Conservation (phyloP, 2,797 vertebrate species). For the Catharus ustulatus region DNA sequence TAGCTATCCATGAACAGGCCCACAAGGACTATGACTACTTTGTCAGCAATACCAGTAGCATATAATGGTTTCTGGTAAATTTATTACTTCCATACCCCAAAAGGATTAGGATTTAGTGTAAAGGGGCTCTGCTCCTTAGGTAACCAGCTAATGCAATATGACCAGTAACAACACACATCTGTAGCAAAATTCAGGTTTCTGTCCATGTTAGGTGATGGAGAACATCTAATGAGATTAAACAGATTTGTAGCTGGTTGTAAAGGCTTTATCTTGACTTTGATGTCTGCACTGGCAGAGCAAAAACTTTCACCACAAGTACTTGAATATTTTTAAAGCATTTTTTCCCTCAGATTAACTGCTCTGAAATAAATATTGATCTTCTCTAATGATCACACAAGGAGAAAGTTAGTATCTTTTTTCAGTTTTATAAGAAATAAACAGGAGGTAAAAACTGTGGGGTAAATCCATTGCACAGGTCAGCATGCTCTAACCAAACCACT, state of each 20-base stretch:
- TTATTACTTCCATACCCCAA: neutral
- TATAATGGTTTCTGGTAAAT: constrained; percentile 30
- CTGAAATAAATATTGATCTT: neutral
- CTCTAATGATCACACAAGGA: neutral
- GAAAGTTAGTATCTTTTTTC: neutral
- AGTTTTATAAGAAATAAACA: neutral
- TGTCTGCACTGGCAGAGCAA: neutral
- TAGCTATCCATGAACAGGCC: constrained; percentile 8
- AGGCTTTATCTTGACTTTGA: neutral
- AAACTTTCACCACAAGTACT: neutral
- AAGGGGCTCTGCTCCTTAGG: neutral
- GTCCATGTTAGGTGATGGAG: neutral
- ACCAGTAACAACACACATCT: neutral
- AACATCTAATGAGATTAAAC: constrained; percentile 1
- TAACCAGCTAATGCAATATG: neutral
- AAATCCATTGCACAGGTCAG: neutral
- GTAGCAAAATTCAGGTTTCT: neutral
- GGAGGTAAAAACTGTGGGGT: neutral
- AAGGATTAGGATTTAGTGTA: constrained; percentile 23
- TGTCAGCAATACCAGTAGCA: constrained; percentile 32
- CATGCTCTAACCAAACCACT: neutral
- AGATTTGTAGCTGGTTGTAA: neutral
- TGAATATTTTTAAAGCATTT: neutral
- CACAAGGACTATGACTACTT: neutral
- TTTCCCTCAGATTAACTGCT: neutral